Evolutionary conservation across 1,140 invertebrate genomes (phyloP), one percentile per base, ranked within the genome.

Genomic region (Aphidius gifuensis): DNA sequence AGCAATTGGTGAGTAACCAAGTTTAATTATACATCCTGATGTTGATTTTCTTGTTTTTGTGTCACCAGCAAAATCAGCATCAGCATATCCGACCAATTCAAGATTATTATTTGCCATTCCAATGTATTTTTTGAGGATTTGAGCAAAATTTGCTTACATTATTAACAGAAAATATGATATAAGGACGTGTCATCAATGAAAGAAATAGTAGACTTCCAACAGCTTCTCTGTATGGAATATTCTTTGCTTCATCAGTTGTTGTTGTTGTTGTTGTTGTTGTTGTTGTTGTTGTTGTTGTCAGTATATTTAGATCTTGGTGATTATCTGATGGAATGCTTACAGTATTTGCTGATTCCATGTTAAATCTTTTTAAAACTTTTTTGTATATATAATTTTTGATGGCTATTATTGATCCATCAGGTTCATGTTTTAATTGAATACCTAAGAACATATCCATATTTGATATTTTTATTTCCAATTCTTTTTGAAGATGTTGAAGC

Each of bases 351-450:
- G 58, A 53, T 5, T 39, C 9, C 53, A 65, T 65, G 9, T 46
- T 11, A 51, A 66, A 66, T 53, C 54, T 66, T 48, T 62, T 48
- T 9, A 63, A 23, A 7, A 63, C 46, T 48, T 60, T n/a, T 61
- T 45, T 72, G 57, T 43, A 66, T 66, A 64, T 73, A 73, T 16
- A 65, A 64, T 42, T 23, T 11, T 64, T 72, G 73, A 50, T 67
- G 49, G 72, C 63, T 53, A 53, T 64, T 40, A 74, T 61, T 51
- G n/a, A 11, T n/a, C 58, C 58, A 40, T 66, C 48, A 9, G n/a
- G 16, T 38, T 54, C 23, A 54, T 44, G 1, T 16, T 11, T 43
- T 58, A 71, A 67, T 63, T 72, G 49, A 21, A 71, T 45, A 5
- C 66, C 69, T 16, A 71, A 51, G 61, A 66, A 71, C 11, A 39